Evolutionary conservation across 2,888 invertebrate genomes (phyloP).

Genomic region (Apoderus coryli): DNA sequence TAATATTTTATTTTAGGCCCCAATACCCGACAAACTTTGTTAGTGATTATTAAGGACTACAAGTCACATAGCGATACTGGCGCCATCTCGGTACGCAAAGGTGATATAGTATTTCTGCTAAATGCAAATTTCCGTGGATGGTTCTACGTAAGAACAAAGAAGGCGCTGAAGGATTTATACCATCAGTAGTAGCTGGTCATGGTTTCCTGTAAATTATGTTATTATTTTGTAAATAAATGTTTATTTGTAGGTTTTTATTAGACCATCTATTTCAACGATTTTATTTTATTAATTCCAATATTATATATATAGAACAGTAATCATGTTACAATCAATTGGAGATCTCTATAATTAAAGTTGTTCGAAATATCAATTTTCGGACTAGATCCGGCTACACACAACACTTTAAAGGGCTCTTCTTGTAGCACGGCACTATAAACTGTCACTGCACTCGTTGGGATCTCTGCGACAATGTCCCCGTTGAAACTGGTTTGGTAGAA

Average conservation of each 20-base stretch:
- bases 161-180: conserved; percentile 61
- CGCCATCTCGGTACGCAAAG: conserved; percentile 49
- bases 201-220: conserved; percentile 51
- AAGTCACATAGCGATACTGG: conserved; percentile 43
- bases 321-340: conserved; percentile 44
- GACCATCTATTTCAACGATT: too few relatives aligned
- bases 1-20: conserved; percentile 10
- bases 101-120: conserved; percentile 61
- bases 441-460: conserved; percentile 67
- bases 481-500: conserved; percentile 70
- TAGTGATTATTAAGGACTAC: conserved; percentile 57
- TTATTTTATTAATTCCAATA: too few relatives aligned
- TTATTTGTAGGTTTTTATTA: too few relatives aligned
- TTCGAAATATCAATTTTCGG: conserved; percentile 75
- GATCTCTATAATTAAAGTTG: conserved; percentile 76
- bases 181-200: conserved; percentile 61
- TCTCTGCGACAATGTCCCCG: conserved; percentile 61
- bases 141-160: conserved; percentile 62
- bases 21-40: conserved; percentile 40
- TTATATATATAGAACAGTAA: too few relatives aligned
- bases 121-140: conserved; percentile 45
- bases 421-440: conserved; percentile 62
- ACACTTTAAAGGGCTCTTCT: conserved; percentile 54
- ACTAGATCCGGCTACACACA: conserved; percentile 72
- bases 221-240: too few relatives aligned